These are phyloP conservation scores for Trimorus sp. DNA, from an alignment of 2,888 invertebrate species.

Conservation along the genomic window DNA sequence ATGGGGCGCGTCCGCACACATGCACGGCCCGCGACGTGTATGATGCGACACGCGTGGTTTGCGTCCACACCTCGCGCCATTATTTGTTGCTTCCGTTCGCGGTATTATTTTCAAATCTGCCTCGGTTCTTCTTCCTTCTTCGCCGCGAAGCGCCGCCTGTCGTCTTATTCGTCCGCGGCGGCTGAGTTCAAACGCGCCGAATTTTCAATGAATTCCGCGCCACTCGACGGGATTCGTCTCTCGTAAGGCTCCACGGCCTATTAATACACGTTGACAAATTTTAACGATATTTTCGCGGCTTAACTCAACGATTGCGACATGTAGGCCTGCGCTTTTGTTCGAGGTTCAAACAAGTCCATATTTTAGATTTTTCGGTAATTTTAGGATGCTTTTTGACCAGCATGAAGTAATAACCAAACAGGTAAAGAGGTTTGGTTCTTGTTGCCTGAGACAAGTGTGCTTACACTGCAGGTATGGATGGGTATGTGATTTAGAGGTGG, in stretches of 20 bases:
- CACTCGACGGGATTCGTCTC: conserved; percentile 54
- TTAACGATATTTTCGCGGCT: conserved; percentile 71
- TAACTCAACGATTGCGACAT: conserved; percentile 53
- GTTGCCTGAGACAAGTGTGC: no score
- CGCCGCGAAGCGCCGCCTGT: conserved; percentile 45
- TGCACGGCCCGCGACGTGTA: conserved; percentile 62
- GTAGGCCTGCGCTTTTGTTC: conserved; percentile 15
- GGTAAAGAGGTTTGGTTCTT: no score
- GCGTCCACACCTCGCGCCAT: conserved; percentile 79
- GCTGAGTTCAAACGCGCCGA: conserved; percentile 71
- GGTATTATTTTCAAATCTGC: conserved; percentile 74
- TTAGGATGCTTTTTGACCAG: not conserved
- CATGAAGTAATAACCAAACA: no score
- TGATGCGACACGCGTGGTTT: conserved; percentile 78
- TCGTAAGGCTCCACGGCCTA: conserved; percentile 62
- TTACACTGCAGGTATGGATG: no score
- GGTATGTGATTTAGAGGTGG: no score
- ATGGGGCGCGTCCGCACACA: conserved; percentile 79
- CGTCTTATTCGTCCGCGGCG: conserved; percentile 45
- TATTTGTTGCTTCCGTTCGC: conserved; percentile 81
- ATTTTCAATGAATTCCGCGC: conserved; percentile 69
- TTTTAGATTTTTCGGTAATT: conserved; percentile 9
- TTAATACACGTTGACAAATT: conserved; percentile 74
- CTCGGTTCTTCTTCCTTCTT: conserved; percentile 64
- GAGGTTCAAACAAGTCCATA: conserved; percentile 14